Evolutionary conservation across 2,797 vertebrate species (phyloP).

Genomic region (Microtus obscurus): DNA sequence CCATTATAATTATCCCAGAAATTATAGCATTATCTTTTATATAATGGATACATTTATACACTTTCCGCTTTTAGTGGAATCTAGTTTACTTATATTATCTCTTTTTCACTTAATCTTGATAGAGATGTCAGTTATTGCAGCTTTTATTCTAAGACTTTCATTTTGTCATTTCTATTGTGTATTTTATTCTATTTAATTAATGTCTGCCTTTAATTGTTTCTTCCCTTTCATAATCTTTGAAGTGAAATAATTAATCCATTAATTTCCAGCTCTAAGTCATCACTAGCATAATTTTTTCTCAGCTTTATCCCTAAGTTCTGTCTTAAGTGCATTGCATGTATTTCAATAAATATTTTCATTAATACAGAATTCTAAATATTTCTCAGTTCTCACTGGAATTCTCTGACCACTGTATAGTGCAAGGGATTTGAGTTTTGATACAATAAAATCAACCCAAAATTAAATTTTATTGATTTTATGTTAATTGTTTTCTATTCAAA

Average conservation of each 20-base stretch:
- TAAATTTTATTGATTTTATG: background rate
- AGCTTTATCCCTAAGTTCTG: background rate
- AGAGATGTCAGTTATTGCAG: slow-evolving; percentile 7
- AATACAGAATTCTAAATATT: background rate
- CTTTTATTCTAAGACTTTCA: slow-evolving; percentile 25
- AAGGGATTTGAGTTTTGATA: background rate
- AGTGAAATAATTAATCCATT: slow-evolving; percentile 3
- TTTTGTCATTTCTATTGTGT: background rate
- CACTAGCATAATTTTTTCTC: slow-evolving; percentile 5
- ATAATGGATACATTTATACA: background rate
- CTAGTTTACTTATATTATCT: background rate
- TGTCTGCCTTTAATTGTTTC: slow-evolving; percentile 29
- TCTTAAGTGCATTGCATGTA: background rate
- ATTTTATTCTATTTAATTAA: slow-evolving; percentile 40
- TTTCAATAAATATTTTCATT: slow-evolving; percentile 36
- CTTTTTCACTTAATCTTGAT: background rate
- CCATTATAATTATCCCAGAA: slow-evolving; percentile 4
- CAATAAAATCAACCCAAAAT: background rate
- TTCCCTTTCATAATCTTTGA: slow-evolving; percentile 31
- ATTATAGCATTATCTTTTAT: background rate
- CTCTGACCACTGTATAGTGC: background rate
- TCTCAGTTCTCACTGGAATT: slow-evolving; percentile 30
- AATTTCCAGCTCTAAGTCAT: slow-evolving; percentile 37
- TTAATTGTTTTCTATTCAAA: slow-evolving; percentile 45
- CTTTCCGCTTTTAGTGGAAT: background rate